Percentiles rank a stretch among this genome's conserved stretches.
Conservation (phyloP, 2,113 vertebrate genomes). For the Asarcornis scutulata region DNA sequence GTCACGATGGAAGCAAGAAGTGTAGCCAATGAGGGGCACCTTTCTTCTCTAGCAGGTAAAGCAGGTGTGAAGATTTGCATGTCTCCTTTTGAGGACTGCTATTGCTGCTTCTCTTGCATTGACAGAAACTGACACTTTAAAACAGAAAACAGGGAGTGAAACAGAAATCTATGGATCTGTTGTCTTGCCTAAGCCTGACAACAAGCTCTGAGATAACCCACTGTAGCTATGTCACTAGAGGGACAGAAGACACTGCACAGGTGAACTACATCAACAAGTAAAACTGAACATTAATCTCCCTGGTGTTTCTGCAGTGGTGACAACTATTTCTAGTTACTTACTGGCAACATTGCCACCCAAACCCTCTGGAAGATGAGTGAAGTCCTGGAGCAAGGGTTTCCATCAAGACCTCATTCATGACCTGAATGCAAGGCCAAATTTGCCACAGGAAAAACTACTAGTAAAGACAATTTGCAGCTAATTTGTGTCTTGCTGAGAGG, state of each 20-base stretch:
- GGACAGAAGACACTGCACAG: background rate
- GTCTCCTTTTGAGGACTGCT: background rate
- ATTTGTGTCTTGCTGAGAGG: background rate
- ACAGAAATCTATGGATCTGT: too few relatives aligned
- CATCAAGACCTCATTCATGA: accelerated
- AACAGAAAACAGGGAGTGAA: too few relatives aligned
- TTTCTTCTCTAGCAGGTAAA: too few relatives aligned
- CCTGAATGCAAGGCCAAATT: background rate
- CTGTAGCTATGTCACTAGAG: too few relatives aligned
- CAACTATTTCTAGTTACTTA: background rate
- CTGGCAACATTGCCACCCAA: background rate
- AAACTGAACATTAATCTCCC: background rate
- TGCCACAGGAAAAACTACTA: background rate
- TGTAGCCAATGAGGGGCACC: background rate
- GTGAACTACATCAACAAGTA: accelerated
- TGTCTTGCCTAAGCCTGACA: background rate
- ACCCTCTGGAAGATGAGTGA: background rate
- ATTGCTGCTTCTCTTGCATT: background rate
- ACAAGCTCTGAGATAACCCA: background rate
- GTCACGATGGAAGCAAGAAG: background rate
- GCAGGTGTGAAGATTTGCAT: background rate
- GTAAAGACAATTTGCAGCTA: background rate
- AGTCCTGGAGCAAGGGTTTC: background rate
- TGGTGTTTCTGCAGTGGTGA: background rate
- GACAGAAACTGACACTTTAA: background rate